phyloP scores from a whole-genome alignment of 1,140 invertebrate genomes.

The Rhynchophorus ferrugineus region DNA sequence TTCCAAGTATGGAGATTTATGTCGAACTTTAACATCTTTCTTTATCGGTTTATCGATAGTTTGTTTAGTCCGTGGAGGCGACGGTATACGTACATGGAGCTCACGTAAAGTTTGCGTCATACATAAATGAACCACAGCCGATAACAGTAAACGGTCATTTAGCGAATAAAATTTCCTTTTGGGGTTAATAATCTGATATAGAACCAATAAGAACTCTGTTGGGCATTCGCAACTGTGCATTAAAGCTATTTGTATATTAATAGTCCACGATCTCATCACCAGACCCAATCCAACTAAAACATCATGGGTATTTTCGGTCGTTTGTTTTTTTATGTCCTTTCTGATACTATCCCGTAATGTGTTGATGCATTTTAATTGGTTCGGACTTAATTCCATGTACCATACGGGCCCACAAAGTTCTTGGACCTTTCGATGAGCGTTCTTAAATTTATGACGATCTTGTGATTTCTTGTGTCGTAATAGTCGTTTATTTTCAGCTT shows the following conservation, averaged over 20 bases:
- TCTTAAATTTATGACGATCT: background rate
- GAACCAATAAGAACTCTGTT: constrained; percentile 33
- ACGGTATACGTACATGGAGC: constrained; percentile 36
- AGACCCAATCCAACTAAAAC: constrained; percentile 29
- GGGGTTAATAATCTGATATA: constrained; percentile 33
- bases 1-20: constrained; percentile 30
- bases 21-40: constrained; percentile 8
- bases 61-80: constrained; percentile 28
- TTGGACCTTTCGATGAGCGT: constrained; percentile 6
- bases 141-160: constrained; percentile 31
- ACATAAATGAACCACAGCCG: constrained; percentile 33
- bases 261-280: constrained; percentile 26
- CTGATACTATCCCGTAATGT: constrained; percentile 19
- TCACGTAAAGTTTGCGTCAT: constrained; percentile 33
- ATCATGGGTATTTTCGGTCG: constrained; percentile 20
- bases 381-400: constrained; percentile 37
- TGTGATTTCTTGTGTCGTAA: constrained; percentile 5
- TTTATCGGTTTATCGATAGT: constrained; percentile 1
- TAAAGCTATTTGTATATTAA: constrained; percentile 27
- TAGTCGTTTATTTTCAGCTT: constrained; percentile 13
- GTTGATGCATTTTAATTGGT: constrained; percentile 30
- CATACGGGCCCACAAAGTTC: constrained; percentile 32
- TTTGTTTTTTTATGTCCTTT: constrained; percentile 11
- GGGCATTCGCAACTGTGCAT: constrained; percentile 28
- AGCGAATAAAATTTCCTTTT: constrained; percentile 21